Conservation (phyloP, 2,113 vertebrate species). For the Silurus glanis region DNA sequence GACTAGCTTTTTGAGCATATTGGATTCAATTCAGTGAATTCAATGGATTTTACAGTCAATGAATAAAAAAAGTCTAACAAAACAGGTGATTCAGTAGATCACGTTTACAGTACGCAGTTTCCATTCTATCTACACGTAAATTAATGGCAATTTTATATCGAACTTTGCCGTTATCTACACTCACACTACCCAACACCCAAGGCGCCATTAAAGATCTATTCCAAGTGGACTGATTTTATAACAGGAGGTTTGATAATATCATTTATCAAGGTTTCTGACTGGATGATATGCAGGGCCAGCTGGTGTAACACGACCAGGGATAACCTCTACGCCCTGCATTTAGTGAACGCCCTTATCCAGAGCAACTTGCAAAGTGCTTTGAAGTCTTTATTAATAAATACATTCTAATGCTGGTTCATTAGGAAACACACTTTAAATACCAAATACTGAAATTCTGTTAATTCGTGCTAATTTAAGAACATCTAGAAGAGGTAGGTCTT, state of each 20-base stretch:
- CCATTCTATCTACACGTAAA: background rate
- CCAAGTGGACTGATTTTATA: background rate
- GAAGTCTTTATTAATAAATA: no score
- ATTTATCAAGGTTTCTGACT: background rate
- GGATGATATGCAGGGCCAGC: background rate
- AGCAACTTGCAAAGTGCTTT: no score
- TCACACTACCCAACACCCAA: background rate
- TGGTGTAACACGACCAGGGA: background rate
- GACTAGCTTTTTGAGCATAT: background rate
- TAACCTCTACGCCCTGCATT: no score
- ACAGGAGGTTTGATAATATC: background rate
- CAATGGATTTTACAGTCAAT: no score
- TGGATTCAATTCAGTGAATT: no score
- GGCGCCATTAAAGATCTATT: background rate
- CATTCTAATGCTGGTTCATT: no score
- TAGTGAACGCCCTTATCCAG: no score
- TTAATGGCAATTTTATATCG: background rate
- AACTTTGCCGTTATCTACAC: constrained; percentile 3
- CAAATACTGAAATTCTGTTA: no score
- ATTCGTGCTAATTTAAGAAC: no score
- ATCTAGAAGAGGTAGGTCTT: no score
- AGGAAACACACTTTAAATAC: no score
- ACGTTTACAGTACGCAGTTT: background rate
- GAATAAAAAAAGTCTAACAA: background rate
- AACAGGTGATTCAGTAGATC: background rate